A percentile compares a stretch with the other conserved stretches of the same genome.
Conservation (phyloP, 2,113 vertebrate species). For the Panthera tigris region DNA sequence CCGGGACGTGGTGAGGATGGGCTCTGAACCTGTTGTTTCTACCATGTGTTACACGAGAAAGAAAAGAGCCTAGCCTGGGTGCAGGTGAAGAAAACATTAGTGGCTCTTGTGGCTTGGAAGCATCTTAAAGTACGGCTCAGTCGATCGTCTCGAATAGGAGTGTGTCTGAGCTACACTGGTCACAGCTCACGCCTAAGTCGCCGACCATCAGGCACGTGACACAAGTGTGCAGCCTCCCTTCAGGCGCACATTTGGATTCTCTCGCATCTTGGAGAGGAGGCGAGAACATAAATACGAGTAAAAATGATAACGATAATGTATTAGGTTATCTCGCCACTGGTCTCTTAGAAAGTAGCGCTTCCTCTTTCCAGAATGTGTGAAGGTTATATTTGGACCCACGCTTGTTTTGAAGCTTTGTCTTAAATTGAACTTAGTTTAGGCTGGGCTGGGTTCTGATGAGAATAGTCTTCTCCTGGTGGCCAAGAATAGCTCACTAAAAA, state of each 20-base stretch:
- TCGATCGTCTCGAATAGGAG: background rate
- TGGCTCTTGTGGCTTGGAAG: background rate
- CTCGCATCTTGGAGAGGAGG: background rate
- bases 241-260: fast-evolving
- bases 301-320: background rate
- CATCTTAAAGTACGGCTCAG: background rate
- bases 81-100: background rate
- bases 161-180: fast-evolving
- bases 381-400: background rate
- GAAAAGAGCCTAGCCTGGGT: background rate
- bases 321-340: background rate
- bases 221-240: background rate
- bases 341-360: constrained; percentile 22
- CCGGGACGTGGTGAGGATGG: background rate
- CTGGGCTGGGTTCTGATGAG: background rate
- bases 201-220: background rate
- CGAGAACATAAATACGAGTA: too few relatives aligned
- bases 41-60: fast-evolving
- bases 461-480: background rate
- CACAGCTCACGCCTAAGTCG: fast-evolving
- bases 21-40: background rate
- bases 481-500: background rate
- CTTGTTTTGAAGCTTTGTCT: constrained; percentile 16
- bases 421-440: background rate
- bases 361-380: background rate